Conservation (phyloP, 2,113 vertebrate species). For the Odobenus rosmarus region DNA sequence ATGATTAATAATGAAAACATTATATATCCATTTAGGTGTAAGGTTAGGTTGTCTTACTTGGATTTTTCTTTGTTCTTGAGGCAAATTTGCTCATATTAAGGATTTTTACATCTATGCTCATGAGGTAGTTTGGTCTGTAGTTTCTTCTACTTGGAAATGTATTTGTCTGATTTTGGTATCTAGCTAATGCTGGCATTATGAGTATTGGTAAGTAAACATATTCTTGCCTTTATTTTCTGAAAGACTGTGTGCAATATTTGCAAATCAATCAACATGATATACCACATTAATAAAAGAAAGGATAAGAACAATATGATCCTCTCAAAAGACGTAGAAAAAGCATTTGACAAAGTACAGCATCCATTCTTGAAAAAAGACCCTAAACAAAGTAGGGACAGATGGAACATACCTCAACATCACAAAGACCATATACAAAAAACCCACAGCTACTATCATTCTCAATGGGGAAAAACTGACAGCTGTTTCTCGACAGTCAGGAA, state of each 20-base stretch:
- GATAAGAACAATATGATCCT: too few relatives aligned
- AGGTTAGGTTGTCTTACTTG: not conserved
- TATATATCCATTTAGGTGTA: not conserved
- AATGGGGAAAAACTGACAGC: too few relatives aligned
- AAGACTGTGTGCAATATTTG: not conserved
- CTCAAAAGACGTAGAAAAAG: not conserved
- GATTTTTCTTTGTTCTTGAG: not conserved
- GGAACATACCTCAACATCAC: too few relatives aligned
- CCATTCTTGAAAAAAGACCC: too few relatives aligned
- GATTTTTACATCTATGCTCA: not conserved
- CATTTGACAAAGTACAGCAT: not conserved
- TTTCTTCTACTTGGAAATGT: not conserved
- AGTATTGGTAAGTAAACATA: not conserved
- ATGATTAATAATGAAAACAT: not conserved
- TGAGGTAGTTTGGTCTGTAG: not conserved
- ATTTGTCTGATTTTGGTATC: constrained; percentile 17
- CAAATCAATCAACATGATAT: too few relatives aligned
- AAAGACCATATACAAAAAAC: too few relatives aligned
- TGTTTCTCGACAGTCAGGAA: too few relatives aligned
- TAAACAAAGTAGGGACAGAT: too few relatives aligned
- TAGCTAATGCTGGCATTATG: not conserved
- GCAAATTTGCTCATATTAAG: not conserved
- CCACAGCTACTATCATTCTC: too few relatives aligned
- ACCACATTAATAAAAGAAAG: too few relatives aligned
- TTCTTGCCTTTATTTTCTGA: constrained; percentile 27